phyloP scores from a whole-genome alignment of 1,140 invertebrate genomes.

The Platyscapa corneri region DNA sequence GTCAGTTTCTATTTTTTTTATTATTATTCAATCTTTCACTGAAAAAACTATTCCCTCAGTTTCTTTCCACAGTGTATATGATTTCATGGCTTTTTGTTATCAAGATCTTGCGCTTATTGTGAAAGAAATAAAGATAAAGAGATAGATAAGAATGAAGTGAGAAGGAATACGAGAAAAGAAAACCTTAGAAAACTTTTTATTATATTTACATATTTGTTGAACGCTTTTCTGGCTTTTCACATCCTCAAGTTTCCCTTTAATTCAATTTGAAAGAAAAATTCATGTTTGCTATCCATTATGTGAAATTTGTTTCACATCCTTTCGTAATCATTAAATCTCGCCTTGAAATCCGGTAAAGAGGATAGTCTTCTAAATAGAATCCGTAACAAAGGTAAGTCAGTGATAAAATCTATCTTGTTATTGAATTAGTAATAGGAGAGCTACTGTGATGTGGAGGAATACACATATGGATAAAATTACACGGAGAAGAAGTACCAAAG shows the following conservation, averaged over 20 bases:
- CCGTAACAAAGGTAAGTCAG: no score
- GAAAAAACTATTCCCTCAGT: background rate
- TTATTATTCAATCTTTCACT: background rate
- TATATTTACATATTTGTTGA: slow-evolving; percentile 46
- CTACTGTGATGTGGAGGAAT: background rate
- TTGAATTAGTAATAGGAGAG: background rate
- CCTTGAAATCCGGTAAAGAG: slow-evolving; percentile 38
- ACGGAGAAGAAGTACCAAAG: background rate
- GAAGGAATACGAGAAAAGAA: background rate
- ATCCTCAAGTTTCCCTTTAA: background rate
- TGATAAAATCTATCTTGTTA: background rate
- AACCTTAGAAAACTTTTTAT: slow-evolving; percentile 42
- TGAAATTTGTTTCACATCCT: slow-evolving; percentile 27
- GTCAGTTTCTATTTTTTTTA: background rate
- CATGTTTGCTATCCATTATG: background rate
- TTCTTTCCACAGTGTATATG: background rate
- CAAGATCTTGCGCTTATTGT: background rate
- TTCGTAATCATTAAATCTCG: background rate
- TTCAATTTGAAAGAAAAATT: background rate
- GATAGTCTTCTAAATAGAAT: no score
- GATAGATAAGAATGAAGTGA: background rate
- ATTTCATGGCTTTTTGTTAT: background rate
- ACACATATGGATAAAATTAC: background rate
- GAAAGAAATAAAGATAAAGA: background rate
- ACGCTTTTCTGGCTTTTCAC: slow-evolving; percentile 13